Evolutionary conservation across 2,113 vertebrate genomes (phyloP), one percentile per base, ranked within the genome.

Genomic region (Sander vitreus): DNA sequence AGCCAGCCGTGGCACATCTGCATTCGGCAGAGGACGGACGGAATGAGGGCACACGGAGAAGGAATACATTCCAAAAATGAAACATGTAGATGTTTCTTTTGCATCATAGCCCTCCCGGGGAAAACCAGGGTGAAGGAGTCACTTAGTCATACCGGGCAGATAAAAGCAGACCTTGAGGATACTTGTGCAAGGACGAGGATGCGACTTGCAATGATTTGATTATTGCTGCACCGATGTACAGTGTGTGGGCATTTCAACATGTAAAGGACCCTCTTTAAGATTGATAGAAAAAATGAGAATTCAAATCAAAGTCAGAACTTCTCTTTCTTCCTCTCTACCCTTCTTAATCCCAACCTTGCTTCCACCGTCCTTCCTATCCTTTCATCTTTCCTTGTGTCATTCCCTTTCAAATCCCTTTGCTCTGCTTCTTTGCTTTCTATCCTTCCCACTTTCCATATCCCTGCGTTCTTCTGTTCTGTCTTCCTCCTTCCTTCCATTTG

Each of bases 1-100:
- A 85, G 76, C 65, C 85, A 84, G 78, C 85, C 83, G 13, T 86
- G 63, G 81, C 79, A 6, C 69, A 85, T 75, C 73, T 84, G 83
- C 78, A 79, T 73, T 65, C 3, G 39, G 72, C 65, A 57, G 76
- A 83, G 86, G 84, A 84, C 57, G 16, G 77, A 84, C 53, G 14
- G 77, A 84, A 79, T 51, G 82, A 90, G 89, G 85, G 76, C 88
- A 77, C 66, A 21, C 6, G 6, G 69, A 76, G 57, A 43, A 80
- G 80, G 70, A 81, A 68, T 57, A 36, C 0, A 66, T 80, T 86
- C 80, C 75, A 4, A 4, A 82, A 90, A 80, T 81, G 48, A 84
- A 83, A 82, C 76, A 30, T 73, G 74, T 5, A 62, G 80, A 60
- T 70, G 76, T 78, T 67, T 80, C 50, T 53, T 43, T 39, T 70